A percentile compares a stretch with the other conserved stretches of the same genome.
Evolutionary conservation across 2,113 vertebrate genomes (phyloP).

Genomic region (Burhinus oedicnemus): DNA sequence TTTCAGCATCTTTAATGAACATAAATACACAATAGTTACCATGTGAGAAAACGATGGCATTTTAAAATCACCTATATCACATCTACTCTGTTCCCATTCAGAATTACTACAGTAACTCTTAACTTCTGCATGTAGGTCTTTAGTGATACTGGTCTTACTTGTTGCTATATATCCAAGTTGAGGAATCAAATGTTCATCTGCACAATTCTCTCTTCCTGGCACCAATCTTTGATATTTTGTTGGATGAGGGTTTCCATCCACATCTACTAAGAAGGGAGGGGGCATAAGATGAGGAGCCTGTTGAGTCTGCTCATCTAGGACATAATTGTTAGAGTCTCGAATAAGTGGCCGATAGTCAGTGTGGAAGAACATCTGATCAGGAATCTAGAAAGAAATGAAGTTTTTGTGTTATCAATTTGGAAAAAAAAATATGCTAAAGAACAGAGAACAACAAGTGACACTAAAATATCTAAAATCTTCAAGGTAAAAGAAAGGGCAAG

Average conservation of each 20-base stretch:
- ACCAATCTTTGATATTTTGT: slow-evolving; percentile 93
- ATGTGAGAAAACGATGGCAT: background rate
- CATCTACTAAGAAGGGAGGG: slow-evolving; percentile 95
- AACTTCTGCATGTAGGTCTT: background rate
- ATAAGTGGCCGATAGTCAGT: slow-evolving; percentile 96
- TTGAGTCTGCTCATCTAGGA: slow-evolving; percentile 97
- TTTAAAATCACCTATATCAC: background rate
- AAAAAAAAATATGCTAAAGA: background rate
- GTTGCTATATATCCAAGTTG: slow-evolving; percentile 96
- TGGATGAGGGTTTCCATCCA: slow-evolving; percentile 96
- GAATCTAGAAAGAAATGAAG: slow-evolving; percentile 81
- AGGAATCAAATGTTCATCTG: slow-evolving; percentile 93
- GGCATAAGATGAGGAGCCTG: slow-evolving; percentile 99
- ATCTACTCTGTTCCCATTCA: background rate
- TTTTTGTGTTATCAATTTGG: background rate
- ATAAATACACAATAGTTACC: fast-evolving
- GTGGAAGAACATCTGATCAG: slow-evolving; percentile 99
- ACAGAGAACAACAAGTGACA: background rate
- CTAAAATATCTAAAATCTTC: background rate
- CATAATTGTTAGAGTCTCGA: slow-evolving; percentile 91
- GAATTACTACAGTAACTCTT: background rate
- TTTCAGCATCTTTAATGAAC: background rate
- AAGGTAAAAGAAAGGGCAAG: background rate
- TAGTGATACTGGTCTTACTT: slow-evolving; percentile 77
- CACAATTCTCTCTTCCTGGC: slow-evolving; percentile 92